Base-by-base conservation (phyloP, 2,797 vertebrate genomes). In the Xenentodon cancila region DNA sequence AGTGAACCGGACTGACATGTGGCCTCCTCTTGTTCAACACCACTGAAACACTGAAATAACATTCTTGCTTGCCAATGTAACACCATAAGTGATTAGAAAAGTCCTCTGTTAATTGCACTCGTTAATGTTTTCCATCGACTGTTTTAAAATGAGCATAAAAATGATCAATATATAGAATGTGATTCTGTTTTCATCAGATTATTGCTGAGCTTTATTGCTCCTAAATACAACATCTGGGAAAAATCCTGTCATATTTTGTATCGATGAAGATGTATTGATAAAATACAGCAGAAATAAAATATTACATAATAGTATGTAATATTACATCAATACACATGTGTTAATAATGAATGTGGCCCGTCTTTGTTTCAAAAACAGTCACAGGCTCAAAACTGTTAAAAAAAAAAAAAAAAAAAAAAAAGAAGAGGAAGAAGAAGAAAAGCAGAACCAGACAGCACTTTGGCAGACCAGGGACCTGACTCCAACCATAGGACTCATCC, bases 191-290 rank as follows among this genome's bases (percentile, higher is more conserved):
- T 73, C 47, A 59, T 50, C 62, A 49, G 67, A 73, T 84, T 86
- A 88, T 84, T 84, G 85, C 88, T 1, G 83, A 82, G 83, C 78
- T 65, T 80, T 77, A 82, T 72, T 81, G 82, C 87, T 90, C 30
- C 84, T 65, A 73, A 80, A 76, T 82, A 87, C 84, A 81, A 80
- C 64, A 71, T 68, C 45, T 48, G 44, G 71, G 79, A 79, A 60
- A 76, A 42, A 16, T 75, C 37, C 71, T 68, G 68, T 20, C 9
- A 59, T 48, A 19, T 47, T 73, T 34, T 52, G 59, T 74, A 46
- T 45, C 12, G 34, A 37, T 11, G 37, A 50, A 37, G 25, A 32
- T 53, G 43, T 19, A 59, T 50, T 32, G 4, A 57, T 64, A 37
- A 43, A 73, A 68, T 71, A 77, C 15, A 49, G 25, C 11, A 15